Base-by-base conservation (phyloP, 2,888 invertebrate genomes). In the Hymenopus coronatus region DNA sequence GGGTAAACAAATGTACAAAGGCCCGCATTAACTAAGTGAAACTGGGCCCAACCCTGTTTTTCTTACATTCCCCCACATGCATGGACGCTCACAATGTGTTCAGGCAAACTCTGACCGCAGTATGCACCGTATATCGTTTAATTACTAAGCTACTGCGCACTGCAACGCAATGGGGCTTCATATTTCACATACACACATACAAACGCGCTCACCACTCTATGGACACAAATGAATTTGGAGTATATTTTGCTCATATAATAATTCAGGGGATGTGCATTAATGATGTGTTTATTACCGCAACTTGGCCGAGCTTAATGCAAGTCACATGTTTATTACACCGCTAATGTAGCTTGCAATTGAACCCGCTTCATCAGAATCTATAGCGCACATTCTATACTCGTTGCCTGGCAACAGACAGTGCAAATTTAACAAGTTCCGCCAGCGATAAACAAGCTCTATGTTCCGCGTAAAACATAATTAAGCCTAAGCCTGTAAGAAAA, bases 181-280 rank as follows among this genome's bases (percentile, higher is more conserved):
- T 30, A 87, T 86, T 82, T 87, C 82, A 82, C 82, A 82, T 33
- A 87, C 82, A 40, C 3, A 87, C 70, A 86, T 70, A 85, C 30
- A 87, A 15, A 28, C 82, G 30, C n/a, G 54, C 54, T 70, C 54
- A 25, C 54, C 54, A 70, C 54, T 70, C 70, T 28, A 87, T 82
- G 28, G 81, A 82, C 30, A 20, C 87, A 87, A 87, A 87, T 82
- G 87, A 87, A 87, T 87, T 87, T 87, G n/a, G 87, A 82, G 87
- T 87, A 87, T 33, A 87, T 87, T 87, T 87, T 82, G 87, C 87
- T 82, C 82, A 87, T 87, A 87, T 82, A 87, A 82, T 82, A 87
- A 87, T 87, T 87, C 82, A 87, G 87, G 27, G 87, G 87, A n/a
- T 33, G 87, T 87, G 82, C 87, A 87, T 87, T 87, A 87, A 87